phyloP scores from a whole-genome alignment of 2,888 invertebrate genomes.

The Tetragonula carbonaria region DNA sequence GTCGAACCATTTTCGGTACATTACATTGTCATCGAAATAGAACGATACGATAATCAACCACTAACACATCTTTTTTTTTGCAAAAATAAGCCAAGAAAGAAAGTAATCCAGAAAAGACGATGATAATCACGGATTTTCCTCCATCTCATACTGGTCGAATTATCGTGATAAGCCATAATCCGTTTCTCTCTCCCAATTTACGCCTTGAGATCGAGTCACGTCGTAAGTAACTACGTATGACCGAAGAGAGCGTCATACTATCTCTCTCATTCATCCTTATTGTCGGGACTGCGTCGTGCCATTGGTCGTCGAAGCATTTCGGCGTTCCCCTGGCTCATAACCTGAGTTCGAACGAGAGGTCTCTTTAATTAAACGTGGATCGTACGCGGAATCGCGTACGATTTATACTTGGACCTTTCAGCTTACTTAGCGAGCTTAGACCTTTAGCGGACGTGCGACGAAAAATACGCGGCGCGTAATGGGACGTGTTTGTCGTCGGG shows the following conservation, averaged over 20 bases:
- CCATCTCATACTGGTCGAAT: slow-evolving; percentile 35
- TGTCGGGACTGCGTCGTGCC: slow-evolving; percentile 45
- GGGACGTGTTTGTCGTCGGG: slow-evolving; percentile 9
- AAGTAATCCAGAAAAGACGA: background rate
- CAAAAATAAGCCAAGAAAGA: background rate
- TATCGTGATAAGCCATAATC: background rate
- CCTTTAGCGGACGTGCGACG: slow-evolving; percentile 9
- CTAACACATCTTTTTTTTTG: too few relatives aligned
- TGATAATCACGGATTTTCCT: background rate
- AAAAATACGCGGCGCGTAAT: slow-evolving; percentile 25
- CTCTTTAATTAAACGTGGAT: slow-evolving; percentile 74
- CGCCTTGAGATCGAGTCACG: slow-evolving; percentile 16
- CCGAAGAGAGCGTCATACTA: slow-evolving; percentile 64
- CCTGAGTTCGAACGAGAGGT: slow-evolving; percentile 59
- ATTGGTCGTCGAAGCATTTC: slow-evolving; percentile 69
- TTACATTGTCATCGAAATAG: too few relatives aligned
- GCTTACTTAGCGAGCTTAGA: slow-evolving; percentile 8
- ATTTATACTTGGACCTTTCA: slow-evolving; percentile 22
- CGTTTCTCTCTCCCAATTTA: slow-evolving; percentile 34
- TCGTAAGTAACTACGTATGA: slow-evolving; percentile 44
- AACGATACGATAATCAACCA: too few relatives aligned
- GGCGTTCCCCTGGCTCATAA: slow-evolving; percentile 65
- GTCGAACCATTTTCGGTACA: too few relatives aligned
- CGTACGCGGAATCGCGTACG: slow-evolving; percentile 20
- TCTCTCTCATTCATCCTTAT: slow-evolving; percentile 69